phyloP scores from a whole-genome alignment of 2,888 invertebrate species.

The Proisotoma minuta region DNA sequence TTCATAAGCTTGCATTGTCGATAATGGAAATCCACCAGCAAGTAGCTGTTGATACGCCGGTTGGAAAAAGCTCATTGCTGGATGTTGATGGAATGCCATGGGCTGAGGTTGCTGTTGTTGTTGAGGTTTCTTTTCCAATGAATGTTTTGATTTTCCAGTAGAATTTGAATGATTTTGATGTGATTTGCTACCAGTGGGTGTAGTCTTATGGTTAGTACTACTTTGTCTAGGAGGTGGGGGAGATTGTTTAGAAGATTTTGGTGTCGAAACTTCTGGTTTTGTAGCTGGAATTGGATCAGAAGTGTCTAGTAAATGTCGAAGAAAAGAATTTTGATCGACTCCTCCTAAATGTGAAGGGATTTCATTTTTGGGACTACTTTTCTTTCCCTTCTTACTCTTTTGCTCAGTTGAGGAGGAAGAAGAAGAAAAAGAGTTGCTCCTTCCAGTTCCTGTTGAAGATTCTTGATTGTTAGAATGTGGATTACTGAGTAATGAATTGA shows the following conservation, averaged over 20 bases:
- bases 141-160: background rate
- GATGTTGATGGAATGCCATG: background rate
- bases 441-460: background rate
- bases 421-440: too few relatives aligned
- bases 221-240: background rate
- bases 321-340: conserved; percentile 38
- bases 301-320: conserved; percentile 41
- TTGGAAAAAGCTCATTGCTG: background rate
- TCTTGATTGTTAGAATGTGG: background rate
- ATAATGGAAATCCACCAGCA: conserved; percentile 21
- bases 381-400: background rate
- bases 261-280: background rate
- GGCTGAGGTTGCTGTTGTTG: conserved; percentile 4
- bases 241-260: conserved; percentile 9
- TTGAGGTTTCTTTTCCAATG: conserved; percentile 3
- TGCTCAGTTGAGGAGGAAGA: too few relatives aligned
- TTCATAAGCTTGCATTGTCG: conserved; percentile 19
- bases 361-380: conserved; percentile 5
- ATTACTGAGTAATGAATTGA: conserved; percentile 35
- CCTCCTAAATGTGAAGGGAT: conserved; percentile 13
- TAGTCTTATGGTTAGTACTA: conserved; percentile 8
- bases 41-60: background rate
- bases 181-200: background rate
- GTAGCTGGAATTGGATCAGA: conserved; percentile 40
- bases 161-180: background rate